These are phyloP conservation scores for Papilio glaucus DNA, from an alignment of 1,140 invertebrate genomes.

Conservation along the genomic window DNA sequence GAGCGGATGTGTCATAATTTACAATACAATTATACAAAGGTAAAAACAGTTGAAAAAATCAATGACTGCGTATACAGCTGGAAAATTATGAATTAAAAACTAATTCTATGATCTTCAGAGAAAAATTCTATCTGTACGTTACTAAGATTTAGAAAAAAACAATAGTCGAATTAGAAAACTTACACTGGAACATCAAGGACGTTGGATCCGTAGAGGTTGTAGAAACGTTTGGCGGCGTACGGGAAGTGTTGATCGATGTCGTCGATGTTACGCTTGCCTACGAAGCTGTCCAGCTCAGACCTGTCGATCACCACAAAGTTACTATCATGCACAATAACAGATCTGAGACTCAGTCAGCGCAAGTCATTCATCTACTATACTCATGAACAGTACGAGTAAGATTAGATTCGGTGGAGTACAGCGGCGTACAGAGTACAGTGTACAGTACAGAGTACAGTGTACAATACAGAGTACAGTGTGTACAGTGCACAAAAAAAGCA, in stretches of 20 bases:
- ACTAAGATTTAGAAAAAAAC: not conserved
- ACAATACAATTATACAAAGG: not conserved
- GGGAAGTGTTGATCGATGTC: slow-evolving; percentile 84
- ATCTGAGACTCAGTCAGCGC: too few relatives aligned
- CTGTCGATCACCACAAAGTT: too few relatives aligned
- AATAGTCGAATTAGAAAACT: slow-evolving; percentile 39
- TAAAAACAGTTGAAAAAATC: not conserved
- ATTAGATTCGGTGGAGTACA: too few relatives aligned
- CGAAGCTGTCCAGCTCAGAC: slow-evolving; percentile 75
- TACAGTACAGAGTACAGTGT: too few relatives aligned
- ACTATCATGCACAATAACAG: too few relatives aligned
- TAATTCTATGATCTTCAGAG: not conserved
- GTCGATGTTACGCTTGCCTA: slow-evolving; percentile 84
- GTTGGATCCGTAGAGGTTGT: slow-evolving; percentile 61
- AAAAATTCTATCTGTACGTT: too few relatives aligned
- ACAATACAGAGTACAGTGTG: too few relatives aligned
- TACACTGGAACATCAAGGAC: slow-evolving; percentile 63
- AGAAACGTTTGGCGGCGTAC: slow-evolving; percentile 73
- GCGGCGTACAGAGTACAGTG: too few relatives aligned
- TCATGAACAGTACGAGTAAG: too few relatives aligned
- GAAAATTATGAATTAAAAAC: not conserved
- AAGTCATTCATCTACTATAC: too few relatives aligned
- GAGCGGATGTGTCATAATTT: not conserved
- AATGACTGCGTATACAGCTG: not conserved
- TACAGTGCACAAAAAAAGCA: too few relatives aligned